Percentiles rank a stretch among this genome's conserved stretches.
phyloP scores from a whole-genome alignment of 2,113 vertebrate species.

The Siniperca chuatsi region DNA sequence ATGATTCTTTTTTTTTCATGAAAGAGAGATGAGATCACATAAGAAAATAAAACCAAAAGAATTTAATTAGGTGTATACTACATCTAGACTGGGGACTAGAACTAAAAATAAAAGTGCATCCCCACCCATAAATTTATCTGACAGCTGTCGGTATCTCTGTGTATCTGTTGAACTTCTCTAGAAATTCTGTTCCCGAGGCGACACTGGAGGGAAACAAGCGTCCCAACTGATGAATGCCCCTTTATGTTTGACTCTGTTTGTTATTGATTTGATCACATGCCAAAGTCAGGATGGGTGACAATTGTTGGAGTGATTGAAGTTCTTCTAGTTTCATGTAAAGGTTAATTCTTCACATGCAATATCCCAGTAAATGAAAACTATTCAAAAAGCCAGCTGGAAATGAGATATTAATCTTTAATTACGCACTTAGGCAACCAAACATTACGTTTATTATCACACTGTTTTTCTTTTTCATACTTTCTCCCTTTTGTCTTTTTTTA shows the following conservation, averaged over 20 bases:
- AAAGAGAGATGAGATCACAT: neutral
- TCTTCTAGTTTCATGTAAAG: neutral
- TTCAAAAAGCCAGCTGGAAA: neutral
- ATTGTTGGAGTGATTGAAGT: conserved; percentile 31
- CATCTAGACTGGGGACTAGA: neutral
- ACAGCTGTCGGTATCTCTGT: conserved; percentile 39
- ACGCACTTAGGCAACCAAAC: neutral
- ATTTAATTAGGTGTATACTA: neutral
- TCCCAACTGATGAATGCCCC: conserved; percentile 15
- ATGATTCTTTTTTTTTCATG: neutral
- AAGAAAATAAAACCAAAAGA: neutral
- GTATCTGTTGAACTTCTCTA: neutral
- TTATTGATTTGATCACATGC: conserved; percentile 31
- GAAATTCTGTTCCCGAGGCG: conserved; percentile 11
- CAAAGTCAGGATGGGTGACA: conserved; percentile 47
- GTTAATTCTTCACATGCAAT: neutral
- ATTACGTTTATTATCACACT: neutral
- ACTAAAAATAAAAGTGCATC: conserved; percentile 18
- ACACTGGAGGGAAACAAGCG: conserved; percentile 1
- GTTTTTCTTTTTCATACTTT: neutral
- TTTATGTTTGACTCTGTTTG: conserved; percentile 14
- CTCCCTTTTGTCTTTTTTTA: neutral
- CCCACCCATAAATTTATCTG: conserved; percentile 14
- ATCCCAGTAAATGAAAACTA: neutral
- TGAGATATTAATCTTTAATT: neutral